Evolutionary conservation across 2,888 invertebrate species (phyloP).

Genomic region (Aplocera efformata): DNA sequence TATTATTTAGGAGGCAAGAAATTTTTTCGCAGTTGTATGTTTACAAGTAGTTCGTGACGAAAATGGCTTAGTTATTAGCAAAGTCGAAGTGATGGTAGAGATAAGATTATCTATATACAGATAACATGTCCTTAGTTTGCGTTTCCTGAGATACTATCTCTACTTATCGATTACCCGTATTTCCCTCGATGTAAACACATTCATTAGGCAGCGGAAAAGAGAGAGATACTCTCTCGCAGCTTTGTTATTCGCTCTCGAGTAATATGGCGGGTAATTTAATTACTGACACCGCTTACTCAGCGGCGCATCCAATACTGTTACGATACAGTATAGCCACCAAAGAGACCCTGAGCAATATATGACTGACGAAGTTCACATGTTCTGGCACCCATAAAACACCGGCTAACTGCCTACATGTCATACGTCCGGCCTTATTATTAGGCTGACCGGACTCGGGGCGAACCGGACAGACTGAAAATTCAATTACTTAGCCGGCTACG

Average conservation of each 20-base stretch:
- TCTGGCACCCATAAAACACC: constrained; percentile 48
- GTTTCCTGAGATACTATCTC: constrained; percentile 10
- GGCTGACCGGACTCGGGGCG: constrained; percentile 40
- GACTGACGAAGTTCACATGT: constrained; percentile 29
- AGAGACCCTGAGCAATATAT: constrained; percentile 42
- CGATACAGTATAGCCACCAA: constrained; percentile 37
- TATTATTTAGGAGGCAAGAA: no score
- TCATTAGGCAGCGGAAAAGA: constrained; percentile 28
- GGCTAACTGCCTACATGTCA: constrained; percentile 50
- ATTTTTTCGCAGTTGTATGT: no score
- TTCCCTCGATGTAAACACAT: constrained; percentile 30
- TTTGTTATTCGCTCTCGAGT: constrained; percentile 40
- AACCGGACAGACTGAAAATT: constrained; percentile 57
- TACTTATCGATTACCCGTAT: constrained; percentile 25
- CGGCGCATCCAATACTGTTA: constrained; percentile 38
- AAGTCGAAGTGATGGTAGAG: neutral
- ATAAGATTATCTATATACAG: constrained; percentile 9
- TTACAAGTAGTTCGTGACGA: no score
- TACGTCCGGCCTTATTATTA: constrained; percentile 49
- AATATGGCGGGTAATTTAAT: constrained; percentile 48
- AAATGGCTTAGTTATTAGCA: no score
- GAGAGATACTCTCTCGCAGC: constrained; percentile 33
- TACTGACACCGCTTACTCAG: constrained; percentile 48
- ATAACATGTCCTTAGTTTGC: constrained; percentile 1
- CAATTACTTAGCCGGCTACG: constrained; percentile 62